Base-by-base conservation (phyloP, 2,113 vertebrate species). In the Odontesthes bonariensis region DNA sequence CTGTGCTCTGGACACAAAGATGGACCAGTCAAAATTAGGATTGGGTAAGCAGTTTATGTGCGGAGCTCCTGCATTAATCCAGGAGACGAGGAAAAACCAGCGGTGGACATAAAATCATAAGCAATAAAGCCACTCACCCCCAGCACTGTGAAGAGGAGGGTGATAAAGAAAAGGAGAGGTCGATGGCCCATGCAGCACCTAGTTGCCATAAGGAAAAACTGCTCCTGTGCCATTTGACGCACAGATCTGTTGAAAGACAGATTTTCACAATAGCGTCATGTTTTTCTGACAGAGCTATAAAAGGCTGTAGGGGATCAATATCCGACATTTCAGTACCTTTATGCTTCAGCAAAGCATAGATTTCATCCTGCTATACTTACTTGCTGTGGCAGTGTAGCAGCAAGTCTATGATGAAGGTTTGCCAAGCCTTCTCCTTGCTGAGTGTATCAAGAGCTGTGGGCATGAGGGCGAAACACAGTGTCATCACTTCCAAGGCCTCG, bases 371-470 rank as follows among this genome's bases (percentile, higher is more conserved):
- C 14, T 38, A 32, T 52, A 95, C 97, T 95, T 91, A 99, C 98
- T 96, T 98, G 97, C 98, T 99, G 90, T 99, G 98, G 93, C 98
- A 99, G 91, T 99, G 98, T 86, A 99, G 92, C 0, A 99, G 89
- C 88, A 99, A 91, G 91, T 99, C 98, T 86, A 99, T 99, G 89
- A 99, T 99, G 86, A 98, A 99, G 0, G 97, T 97, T 86, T 99
- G 98, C 98, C 98, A 99, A 12, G 98, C 98, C 79, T 99, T 99
- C 86, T 99, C 98, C 93, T 99, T 99, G 92, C 98, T 98, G 79
- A 99, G 97, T 22, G 97, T 95, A 91, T 99, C 98, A 73, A 99
- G 92, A 75, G 97, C 98, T 1, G 97, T 99, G 69, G 98, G 98
- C 94, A 98, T 97, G 85, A 99, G 95, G 86, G 98, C 98, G 69